These are phyloP conservation scores for Dichetophora obliterata DNA, from an alignment of 2,888 invertebrate species.

Conservation along the genomic window DNA sequence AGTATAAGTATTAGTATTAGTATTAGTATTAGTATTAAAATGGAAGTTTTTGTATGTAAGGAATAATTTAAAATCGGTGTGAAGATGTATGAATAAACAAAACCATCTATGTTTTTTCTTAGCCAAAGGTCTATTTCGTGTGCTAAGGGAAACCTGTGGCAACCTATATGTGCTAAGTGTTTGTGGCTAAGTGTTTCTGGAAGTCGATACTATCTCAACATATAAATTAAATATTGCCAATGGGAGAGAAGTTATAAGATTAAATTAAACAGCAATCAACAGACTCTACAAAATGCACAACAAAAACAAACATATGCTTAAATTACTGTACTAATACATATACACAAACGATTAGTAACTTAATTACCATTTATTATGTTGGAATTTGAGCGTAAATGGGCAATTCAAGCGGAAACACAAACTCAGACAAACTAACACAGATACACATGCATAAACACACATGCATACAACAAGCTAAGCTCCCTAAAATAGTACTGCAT, in stretches of 20 bases:
- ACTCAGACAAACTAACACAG: slow-evolving; percentile 9
- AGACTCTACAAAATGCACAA: neutral
- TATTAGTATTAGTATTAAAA: too few species aligned
- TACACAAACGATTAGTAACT: slow-evolving; percentile 5
- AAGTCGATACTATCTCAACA: too few species aligned
- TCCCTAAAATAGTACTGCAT: neutral
- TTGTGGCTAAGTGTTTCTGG: too few species aligned
- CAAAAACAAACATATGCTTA: neutral
- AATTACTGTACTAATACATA: neutral
- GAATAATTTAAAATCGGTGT: too few species aligned
- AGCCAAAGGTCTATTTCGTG: too few species aligned
- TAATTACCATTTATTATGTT: slow-evolving; percentile 10
- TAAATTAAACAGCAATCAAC: neutral
- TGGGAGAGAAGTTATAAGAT: neutral
- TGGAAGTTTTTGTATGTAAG: too few species aligned
- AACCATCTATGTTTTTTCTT: too few species aligned
- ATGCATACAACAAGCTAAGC: neutral
- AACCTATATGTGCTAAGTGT: too few species aligned
- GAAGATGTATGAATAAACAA: too few species aligned
- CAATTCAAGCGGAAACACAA: neutral
- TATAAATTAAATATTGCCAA: neutral
- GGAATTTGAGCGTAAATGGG: neutral
- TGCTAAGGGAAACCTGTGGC: too few species aligned
- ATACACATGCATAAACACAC: neutral
- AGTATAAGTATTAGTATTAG: too few species aligned